These are phyloP conservation scores for Hippocampus abdominalis DNA, from an alignment of 2,113 vertebrate genomes.

Conservation along the genomic window DNA sequence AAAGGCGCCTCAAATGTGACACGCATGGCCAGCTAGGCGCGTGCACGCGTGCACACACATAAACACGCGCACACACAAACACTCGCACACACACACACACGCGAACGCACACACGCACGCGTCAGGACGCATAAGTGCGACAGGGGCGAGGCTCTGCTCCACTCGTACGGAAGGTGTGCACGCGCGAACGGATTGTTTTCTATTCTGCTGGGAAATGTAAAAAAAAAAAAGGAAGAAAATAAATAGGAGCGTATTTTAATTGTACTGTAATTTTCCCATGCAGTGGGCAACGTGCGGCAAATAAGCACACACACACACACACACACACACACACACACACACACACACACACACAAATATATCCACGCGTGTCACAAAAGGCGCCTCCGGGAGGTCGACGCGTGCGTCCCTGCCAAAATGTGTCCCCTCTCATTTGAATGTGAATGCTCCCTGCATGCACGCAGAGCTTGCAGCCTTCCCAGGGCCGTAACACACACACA, in stretches of 20 bases:
- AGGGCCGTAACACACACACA: slow-evolving; percentile 33
- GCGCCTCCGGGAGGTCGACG: slow-evolving; percentile 55
- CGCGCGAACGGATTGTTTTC: too few species aligned
- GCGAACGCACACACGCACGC: slow-evolving; percentile 9
- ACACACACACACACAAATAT: not conserved
- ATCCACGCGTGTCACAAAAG: slow-evolving; percentile 54
- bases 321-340: too few species aligned
- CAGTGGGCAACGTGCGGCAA: not conserved
- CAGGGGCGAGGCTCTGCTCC: not conserved
- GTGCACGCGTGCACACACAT: slow-evolving; percentile 13
- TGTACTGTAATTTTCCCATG: not conserved
- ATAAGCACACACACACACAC: too few species aligned
- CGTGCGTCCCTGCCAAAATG: slow-evolving; percentile 67
- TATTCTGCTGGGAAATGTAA: not conserved
- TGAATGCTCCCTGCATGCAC: slow-evolving; percentile 70
- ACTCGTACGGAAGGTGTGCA: too few species aligned
- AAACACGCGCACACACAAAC: slow-evolving; percentile 13
- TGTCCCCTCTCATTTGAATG: slow-evolving; percentile 78
- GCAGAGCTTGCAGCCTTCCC: slow-evolving; percentile 60
- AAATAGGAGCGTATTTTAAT: not conserved
- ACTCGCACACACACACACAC: slow-evolving; percentile 1
- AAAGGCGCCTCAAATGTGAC: slow-evolving; percentile 65
- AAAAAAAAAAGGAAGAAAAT: not conserved
- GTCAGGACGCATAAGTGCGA: slow-evolving; percentile 13
- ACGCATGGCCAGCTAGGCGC: slow-evolving; percentile 58